Percentiles rank a stretch among this genome's conserved stretches.
These are phyloP conservation scores for Zaprionus tsacasi DNA, from an alignment of 1,140 invertebrate genomes.

Conservation along the genomic window DNA sequence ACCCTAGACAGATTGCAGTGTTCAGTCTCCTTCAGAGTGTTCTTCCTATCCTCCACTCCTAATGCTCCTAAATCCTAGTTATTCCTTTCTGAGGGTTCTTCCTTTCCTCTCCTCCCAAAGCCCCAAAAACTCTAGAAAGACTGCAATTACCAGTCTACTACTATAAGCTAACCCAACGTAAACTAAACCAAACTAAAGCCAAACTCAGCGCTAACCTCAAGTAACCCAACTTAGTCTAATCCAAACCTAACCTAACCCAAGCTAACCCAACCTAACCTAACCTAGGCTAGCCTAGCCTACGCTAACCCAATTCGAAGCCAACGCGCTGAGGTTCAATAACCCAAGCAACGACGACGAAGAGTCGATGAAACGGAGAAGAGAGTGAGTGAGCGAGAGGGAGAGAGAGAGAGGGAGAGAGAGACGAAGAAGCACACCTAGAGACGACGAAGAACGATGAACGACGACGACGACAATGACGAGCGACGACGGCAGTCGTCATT, in stretches of 20 bases:
- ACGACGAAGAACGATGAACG: slow-evolving; percentile 17
- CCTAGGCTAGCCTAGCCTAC: slow-evolving; percentile 69
- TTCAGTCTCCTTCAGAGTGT: too few relatives aligned
- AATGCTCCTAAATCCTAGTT: too few relatives aligned
- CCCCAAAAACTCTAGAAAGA: too few relatives aligned
- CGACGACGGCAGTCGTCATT: slow-evolving; percentile 28
- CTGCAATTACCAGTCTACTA: too few relatives aligned
- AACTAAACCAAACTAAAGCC: too few relatives aligned
- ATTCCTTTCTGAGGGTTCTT: too few relatives aligned
- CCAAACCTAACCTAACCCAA: slow-evolving; percentile 67
- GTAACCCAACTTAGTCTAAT: slow-evolving; percentile 30
- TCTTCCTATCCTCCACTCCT: too few relatives aligned
- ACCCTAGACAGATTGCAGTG: too few relatives aligned
- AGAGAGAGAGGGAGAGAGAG: not conserved
- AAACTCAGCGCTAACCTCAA: too few relatives aligned
- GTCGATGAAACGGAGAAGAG: not conserved
- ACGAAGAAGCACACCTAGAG: not conserved
- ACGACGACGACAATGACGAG: slow-evolving; percentile 11
- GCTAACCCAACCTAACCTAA: slow-evolving; percentile 63
- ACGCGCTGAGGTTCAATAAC: slow-evolving; percentile 66
- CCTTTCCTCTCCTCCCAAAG: too few relatives aligned
- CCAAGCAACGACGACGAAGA: slow-evolving; percentile 36
- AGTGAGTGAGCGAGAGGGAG: not conserved
- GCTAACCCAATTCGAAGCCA: slow-evolving; percentile 68
- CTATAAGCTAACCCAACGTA: too few relatives aligned